These are phyloP conservation scores for Menidia beryllina DNA, from an alignment of 2,113 vertebrate genomes.

Conservation along the genomic window DNA sequence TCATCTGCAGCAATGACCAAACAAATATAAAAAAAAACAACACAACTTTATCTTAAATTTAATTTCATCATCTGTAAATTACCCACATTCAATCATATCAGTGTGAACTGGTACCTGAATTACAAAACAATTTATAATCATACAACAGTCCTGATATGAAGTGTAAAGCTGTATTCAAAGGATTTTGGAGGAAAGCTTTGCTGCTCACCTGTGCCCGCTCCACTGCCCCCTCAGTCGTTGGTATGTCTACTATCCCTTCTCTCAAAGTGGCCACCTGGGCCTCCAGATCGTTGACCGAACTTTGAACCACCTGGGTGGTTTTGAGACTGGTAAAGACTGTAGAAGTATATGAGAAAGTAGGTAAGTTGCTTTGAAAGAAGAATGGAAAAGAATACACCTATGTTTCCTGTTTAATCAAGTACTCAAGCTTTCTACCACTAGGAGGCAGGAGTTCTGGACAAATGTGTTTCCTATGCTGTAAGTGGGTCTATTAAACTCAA, in stretches of 20 bases:
- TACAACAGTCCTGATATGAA: neutral
- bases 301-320: constrained; percentile 39
- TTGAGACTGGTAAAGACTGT: constrained; percentile 78
- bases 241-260: constrained; percentile 75
- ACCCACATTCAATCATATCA: neutral
- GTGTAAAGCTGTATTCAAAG: neutral
- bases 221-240: constrained; percentile 81
- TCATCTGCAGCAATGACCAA: neutral
- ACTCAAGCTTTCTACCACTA: constrained; percentile 40
- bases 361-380: neutral
- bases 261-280: constrained; percentile 68
- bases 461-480: constrained; percentile 11
- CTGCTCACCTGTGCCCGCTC: constrained; percentile 78
- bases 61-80: neutral
- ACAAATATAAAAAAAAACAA: no score
- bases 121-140: no score
- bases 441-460: constrained; percentile 32
- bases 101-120: no score
- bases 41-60: neutral
- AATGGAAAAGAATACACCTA: constrained; percentile 2
- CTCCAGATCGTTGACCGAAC: constrained; percentile 81
- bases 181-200: neutral
- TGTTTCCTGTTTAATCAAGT: neutral
- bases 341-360: constrained; percentile 6
- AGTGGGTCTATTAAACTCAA: constrained; percentile 18